phyloP scores from a whole-genome alignment of 2,113 vertebrate genomes.

The Dasyurus viverrinus region DNA sequence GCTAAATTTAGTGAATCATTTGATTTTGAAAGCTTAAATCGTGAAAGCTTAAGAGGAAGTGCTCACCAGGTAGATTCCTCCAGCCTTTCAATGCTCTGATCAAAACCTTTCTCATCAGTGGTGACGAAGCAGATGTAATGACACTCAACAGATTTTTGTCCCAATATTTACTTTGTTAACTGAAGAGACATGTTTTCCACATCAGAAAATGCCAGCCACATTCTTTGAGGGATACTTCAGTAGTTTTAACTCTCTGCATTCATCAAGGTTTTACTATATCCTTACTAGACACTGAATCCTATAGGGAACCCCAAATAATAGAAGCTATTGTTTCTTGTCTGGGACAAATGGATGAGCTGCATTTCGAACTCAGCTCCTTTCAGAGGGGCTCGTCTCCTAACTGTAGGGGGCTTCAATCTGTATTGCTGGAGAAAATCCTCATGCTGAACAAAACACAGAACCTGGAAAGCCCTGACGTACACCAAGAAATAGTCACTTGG shows the following conservation, averaged over 20 bases:
- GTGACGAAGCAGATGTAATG: neutral
- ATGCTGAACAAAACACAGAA: no score
- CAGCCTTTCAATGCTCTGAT: conserved; percentile 36
- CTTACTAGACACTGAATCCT: neutral
- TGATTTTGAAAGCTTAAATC: neutral
- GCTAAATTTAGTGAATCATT: conserved; percentile 17
- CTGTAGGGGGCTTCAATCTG: neutral
- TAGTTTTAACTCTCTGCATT: neutral
- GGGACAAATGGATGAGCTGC: neutral
- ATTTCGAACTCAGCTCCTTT: neutral
- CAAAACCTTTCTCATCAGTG: conserved; percentile 29
- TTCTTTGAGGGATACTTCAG: neutral
- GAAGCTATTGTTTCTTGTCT: neutral
- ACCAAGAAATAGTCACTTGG: neutral
- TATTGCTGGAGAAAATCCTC: neutral
- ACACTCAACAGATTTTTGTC: conserved; percentile 15
- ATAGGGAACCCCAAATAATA: neutral
- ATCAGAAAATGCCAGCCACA: neutral
- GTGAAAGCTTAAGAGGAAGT: conserved; percentile 21
- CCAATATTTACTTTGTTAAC: neutral
- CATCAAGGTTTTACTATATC: neutral
- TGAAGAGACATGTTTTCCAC: neutral
- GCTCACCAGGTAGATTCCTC: conserved; percentile 31
- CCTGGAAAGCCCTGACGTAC: neutral
- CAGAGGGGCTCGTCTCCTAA: neutral